Percentiles rank a stretch among this genome's conserved stretches.
Evolutionary conservation across 2,888 invertebrate genomes (phyloP).

Genomic region (Stictocephala bisonia): DNA sequence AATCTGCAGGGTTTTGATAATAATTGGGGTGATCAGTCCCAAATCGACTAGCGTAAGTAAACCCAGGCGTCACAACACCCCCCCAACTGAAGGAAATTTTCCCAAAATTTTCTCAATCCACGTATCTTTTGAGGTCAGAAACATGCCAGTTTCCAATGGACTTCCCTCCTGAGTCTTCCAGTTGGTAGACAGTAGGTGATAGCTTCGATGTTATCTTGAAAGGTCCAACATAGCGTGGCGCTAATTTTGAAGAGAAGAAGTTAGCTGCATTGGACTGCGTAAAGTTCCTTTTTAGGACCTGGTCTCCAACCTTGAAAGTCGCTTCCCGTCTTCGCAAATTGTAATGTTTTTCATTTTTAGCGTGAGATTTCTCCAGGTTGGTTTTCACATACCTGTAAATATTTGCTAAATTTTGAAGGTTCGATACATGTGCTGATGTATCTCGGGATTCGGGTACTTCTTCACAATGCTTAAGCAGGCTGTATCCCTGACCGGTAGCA

Average conservation of each 20-base stretch:
- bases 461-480: not conserved
- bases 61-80: too few species aligned
- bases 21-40: too few species aligned
- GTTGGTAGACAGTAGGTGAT: constrained; percentile 51
- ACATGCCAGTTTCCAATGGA: constrained; percentile 49
- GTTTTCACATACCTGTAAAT: constrained; percentile 1
- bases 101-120: constrained; percentile 8
- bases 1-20: too few species aligned
- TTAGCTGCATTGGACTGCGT: constrained; percentile 48
- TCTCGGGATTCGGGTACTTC: not conserved
- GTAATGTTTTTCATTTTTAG: not conserved
- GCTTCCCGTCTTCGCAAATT: constrained; percentile 36
- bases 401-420: not conserved
- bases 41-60: too few species aligned
- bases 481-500: not conserved
- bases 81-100: constrained; percentile 23
- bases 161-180: constrained; percentile 10
- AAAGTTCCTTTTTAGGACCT: constrained; percentile 29
- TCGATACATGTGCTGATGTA: not conserved
- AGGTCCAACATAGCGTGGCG: constrained; percentile 50
- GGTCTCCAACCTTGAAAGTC: not conserved
- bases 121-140: constrained; percentile 45
- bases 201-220: constrained; percentile 35
- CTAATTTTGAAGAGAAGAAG: constrained; percentile 49
- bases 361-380: not conserved